Percentiles rank a stretch among this genome's conserved stretches.
Evolutionary conservation across 1,140 invertebrate species (phyloP).

Genomic region (Alviniconcha marisindica): DNA sequence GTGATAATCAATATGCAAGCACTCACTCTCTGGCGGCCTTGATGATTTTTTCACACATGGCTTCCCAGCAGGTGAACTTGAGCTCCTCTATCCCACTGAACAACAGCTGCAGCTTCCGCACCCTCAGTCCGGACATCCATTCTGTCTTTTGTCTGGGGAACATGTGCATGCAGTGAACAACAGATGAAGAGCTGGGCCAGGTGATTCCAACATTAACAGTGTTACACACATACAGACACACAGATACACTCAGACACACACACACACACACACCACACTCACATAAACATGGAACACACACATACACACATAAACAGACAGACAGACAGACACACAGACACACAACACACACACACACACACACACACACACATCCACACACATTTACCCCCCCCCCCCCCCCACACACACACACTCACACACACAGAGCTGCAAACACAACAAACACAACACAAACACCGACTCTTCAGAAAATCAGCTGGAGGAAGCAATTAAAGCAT

Average conservation of each 20-base stretch:
- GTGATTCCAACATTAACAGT: no score
- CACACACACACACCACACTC: neutral
- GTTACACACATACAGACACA: neutral
- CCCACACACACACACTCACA: neutral
- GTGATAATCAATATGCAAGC: neutral
- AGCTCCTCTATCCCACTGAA: conserved; percentile 51
- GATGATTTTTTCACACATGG: conserved; percentile 48
- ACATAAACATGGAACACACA: no score
- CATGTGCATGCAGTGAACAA: no score
- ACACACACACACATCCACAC: no score
- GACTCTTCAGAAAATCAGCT: no score
- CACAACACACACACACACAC: no score
- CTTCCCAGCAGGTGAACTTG: conserved; percentile 49
- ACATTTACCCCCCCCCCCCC: neutral
- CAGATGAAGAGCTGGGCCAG: no score
- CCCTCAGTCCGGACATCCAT: conserved; percentile 35
- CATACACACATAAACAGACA: no score
- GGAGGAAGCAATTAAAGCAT: no score
- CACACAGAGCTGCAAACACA: no score
- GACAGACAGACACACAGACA: no score
- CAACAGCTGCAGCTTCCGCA: conserved; percentile 49
- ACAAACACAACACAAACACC: no score
- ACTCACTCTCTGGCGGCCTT: conserved; percentile 47
- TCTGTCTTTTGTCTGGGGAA: conserved; percentile 49
- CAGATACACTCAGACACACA: neutral